Evolutionary conservation across 2,888 invertebrate genomes (phyloP).

Genomic region (Plebejus melissa): DNA sequence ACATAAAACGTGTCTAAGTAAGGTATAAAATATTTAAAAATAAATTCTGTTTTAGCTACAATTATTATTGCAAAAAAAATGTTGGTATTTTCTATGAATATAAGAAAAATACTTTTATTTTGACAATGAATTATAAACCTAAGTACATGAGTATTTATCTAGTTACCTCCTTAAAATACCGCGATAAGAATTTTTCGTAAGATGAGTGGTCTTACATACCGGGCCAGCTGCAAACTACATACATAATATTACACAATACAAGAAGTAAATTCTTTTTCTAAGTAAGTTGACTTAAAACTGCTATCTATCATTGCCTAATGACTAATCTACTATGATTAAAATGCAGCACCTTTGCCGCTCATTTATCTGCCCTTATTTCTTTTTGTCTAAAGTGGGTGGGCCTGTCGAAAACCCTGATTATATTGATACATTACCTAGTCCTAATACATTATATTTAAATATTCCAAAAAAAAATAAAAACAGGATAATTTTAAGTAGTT

Average conservation of each 20-base stretch:
- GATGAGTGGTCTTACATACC: neutral
- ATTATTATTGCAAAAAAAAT: neutral
- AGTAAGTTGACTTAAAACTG: neutral
- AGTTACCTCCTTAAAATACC: neutral
- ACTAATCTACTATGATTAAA: constrained; percentile 5
- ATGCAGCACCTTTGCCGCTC: neutral
- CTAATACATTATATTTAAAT: constrained; percentile 5
- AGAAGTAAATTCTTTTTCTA: neutral
- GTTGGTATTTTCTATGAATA: neutral
- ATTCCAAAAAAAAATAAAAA: neutral
- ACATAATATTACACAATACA: neutral
- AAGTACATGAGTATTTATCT: neutral
- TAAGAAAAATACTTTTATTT: neutral
- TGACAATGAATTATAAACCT: neutral
- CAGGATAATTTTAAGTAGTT: neutral
- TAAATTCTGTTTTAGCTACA: neutral
- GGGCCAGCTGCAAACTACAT: neutral
- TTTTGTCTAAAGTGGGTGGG: constrained; percentile 5
- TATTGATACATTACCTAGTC: neutral
- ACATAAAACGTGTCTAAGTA: neutral
- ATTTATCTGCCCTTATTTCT: neutral
- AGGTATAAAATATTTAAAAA: neutral
- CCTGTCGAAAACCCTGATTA: neutral
- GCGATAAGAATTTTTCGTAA: neutral
- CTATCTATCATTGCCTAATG: neutral